Evolutionary conservation across 2,797 vertebrate genomes (phyloP), one percentile per base, ranked within the genome.

Genomic region (Luscinia megarhynchos): DNA sequence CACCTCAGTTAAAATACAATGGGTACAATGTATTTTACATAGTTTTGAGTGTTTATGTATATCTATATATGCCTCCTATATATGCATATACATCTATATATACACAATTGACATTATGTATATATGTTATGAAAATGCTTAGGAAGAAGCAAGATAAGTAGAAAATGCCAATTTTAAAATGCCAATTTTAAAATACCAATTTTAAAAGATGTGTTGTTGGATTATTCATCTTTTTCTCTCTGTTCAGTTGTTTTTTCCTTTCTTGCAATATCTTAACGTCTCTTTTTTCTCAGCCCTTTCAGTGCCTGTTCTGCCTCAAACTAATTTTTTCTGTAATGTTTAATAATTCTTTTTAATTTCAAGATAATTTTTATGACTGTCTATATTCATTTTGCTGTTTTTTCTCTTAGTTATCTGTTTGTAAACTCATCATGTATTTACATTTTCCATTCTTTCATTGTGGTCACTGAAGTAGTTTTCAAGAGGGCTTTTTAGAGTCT

Each of bases 1-100:
- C 93, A 97, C 91, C 97, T 97, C 95, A 94, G 96, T 94, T 98
- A 98, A 98, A 98, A 98, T 98, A 98, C 97, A 98, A 96, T 63
- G 72, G 55, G 73, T 95, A 89, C 72, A 96, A 91, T 97, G 97
- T 98, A 98, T 98, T 98, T 98, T 98, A 98, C 97, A 79, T 73
- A 92, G 54, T 77, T 94, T 96, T 94, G 97, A 84, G 97, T 97
- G 97, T 64, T 92, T 93, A 91, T 96, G 96, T 98, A 97, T 98
- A 97, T 97, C 96, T 97, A 97, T 87, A 96, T 97, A 98, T 97
- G 92, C 20, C 32, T 93, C 45, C 57, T 97, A 97, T 98, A 95
- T 74, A 30, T 55, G 17, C 22, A 84, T 97, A 98, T 97, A 98
- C 96, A 97, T 92, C 83, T 97, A 97, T 97, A 97, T 91, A 96